Percentiles rank a stretch among this genome's conserved stretches.
These are phyloP conservation scores for Eutrigla gurnardus DNA, from an alignment of 2,797 vertebrate genomes.

Conservation along the genomic window DNA sequence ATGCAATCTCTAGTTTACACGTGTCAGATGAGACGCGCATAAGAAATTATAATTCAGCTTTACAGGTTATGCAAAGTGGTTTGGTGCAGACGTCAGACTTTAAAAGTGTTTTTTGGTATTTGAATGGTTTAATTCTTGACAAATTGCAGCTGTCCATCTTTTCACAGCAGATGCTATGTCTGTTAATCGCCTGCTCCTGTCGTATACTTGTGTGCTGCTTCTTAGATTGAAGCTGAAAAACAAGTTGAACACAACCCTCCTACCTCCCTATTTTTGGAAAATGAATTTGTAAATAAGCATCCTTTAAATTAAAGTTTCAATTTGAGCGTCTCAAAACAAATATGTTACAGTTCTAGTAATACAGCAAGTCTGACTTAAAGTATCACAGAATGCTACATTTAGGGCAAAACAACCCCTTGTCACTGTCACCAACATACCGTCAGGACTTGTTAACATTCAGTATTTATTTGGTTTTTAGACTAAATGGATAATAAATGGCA, in stretches of 20 bases:
- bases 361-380: too few species aligned
- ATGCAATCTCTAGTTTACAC: too few species aligned
- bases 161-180: not conserved
- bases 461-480: not conserved
- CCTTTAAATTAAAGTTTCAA: not conserved
- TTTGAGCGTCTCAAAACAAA: not conserved
- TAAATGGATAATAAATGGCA: not conserved
- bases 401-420: not conserved
- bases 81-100: not conserved
- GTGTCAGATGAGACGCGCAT: too few species aligned
- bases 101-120: not conserved
- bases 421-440: not conserved
- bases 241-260: not conserved
- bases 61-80: not conserved
- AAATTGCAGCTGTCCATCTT: not conserved
- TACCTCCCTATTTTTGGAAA: not conserved
- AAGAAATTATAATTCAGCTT: not conserved
- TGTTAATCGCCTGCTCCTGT: constrained; percentile 16
- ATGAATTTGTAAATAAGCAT: not conserved
- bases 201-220: not conserved
- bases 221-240: not conserved
- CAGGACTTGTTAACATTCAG: not conserved
- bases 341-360: too few species aligned
- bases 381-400: not conserved
- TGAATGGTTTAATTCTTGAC: not conserved